Base-by-base conservation (phyloP, 2,797 vertebrate species). In the Liparis tanakae region DNA sequence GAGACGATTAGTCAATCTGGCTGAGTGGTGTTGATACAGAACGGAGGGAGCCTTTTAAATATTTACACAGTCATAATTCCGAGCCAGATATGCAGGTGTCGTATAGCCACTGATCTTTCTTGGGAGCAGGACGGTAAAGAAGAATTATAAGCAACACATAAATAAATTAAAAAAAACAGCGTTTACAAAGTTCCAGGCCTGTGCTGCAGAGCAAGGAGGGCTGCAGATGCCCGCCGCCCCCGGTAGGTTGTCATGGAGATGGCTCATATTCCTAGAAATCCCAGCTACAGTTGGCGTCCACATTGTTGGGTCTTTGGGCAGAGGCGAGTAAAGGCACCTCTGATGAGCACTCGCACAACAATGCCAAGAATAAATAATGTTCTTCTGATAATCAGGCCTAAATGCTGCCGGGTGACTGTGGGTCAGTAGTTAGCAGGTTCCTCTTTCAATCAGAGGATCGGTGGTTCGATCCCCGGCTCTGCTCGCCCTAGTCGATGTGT, bases 61-160 rank as follows among this genome's bases (percentile, higher is more conserved):
- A 92, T 95, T 93, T 93, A 93, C 87, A 90, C 76, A 84, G 85
- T 83, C 87, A 90, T 92, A 89, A 92, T 88, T 93, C 89, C 94
- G 66, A 62, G 78, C 65, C 30, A 85, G 85, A 82, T 89, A 91
- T 85, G 82, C 89, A 91, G 89, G 87, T 89, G 88, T 82, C 72
- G 17, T 79, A 81, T 66, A 88, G 65, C 74, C 85, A 76, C 81
- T 85, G 75, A 85, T 85, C 74, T 58, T 76, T 82, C 77, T 76
- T 54, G 56, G 77, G 58, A 84, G 72, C 50, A 60, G 78, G 78
- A 82, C 78, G 70, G 80, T 88, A 84, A 61, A 56, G 57, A 76
- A 37, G 56, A 86, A 84, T 75, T 83, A 87, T 74, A 77, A 77
- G 72, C 59, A 69, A 80, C 33, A 61, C 60, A 41, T 41, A 3